phyloP scores from a whole-genome alignment of 2,113 vertebrate genomes.

The Cranoglanis bouderius region DNA sequence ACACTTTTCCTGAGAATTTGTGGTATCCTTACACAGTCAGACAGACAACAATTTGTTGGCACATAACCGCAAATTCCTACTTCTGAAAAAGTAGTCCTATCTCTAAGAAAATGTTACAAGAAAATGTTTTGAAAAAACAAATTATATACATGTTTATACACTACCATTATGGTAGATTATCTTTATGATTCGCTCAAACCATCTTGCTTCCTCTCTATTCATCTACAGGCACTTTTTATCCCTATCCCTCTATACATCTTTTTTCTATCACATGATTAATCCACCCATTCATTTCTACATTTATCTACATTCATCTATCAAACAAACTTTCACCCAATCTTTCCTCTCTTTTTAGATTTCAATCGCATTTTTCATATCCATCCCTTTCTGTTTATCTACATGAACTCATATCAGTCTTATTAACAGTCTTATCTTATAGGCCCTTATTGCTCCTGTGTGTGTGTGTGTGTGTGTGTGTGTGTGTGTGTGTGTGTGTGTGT shows the following conservation, averaged over 20 bases:
- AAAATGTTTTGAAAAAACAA: background rate
- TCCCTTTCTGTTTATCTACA: background rate
- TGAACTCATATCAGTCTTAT: background rate
- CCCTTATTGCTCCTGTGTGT: background rate
- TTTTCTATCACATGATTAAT: background rate
- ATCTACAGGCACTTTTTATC: background rate
- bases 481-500: background rate
- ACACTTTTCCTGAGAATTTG: background rate
- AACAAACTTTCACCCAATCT: background rate
- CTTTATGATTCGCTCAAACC: background rate
- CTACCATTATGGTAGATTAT: background rate
- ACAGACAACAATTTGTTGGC: background rate
- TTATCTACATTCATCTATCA: background rate
- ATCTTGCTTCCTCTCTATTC: background rate
- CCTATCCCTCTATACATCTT: background rate
- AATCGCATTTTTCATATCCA: background rate
- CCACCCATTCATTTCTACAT: background rate
- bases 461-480: background rate
- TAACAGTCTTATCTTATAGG: too few relatives aligned
- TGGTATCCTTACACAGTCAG: background rate
- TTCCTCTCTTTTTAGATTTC: background rate
- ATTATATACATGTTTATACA: too few relatives aligned
- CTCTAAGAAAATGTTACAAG: background rate
- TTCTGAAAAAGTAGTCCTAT: background rate
- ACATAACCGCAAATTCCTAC: background rate